Base-by-base conservation (phyloP, 2,888 invertebrate species). In the Drosophila kuntzei region DNA sequence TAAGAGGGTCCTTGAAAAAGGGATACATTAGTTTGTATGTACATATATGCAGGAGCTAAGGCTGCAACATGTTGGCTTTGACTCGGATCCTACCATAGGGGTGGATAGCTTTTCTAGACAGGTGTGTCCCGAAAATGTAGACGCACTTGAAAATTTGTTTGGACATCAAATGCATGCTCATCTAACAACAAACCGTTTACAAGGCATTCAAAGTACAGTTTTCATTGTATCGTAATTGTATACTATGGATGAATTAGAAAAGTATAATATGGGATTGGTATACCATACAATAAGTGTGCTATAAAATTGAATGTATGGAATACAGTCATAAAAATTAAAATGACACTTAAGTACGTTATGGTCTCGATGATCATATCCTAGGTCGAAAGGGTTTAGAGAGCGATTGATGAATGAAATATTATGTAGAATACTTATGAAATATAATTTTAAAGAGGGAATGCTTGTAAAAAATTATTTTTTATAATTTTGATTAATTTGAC, bases 71-170 rank as follows among this genome's bases (percentile, higher is more conserved):
- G 68, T 77, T 66, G 61, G 55, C 36, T 60, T 37, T 34, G 20
- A 25, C 20, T 41, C 41, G 57, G 71, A n/a, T 36, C 55, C 50
- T 57, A 39, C 6, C 16, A 60, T 82, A 82, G 83, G 87, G 83
- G 82, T 87, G 66, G 67, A n/a, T 80, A 75, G 66, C 83, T 82
- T 82, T 65, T 58, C 37, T 43, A 20, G 80, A 76, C 82, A 83
- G 82, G 87, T 83, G 79, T 66, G 87, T 16, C 29, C 32, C 44
- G 50, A 60, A 57, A 41, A 41, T 14, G 22, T 27, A 62, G 61
- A 47, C 25, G n/a, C 59, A 59, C 74, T 65, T 39, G 6, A n/a
- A 68, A 69, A 80, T 86, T 78, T 84, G 85, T 84, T 78, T 71
- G 76, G 54, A 65, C 64, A 59, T 62, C 47, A 73, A 49, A 34